These are phyloP conservation scores for Bruchidius siliquastri DNA, from an alignment of 2,888 invertebrate species.

Conservation along the genomic window DNA sequence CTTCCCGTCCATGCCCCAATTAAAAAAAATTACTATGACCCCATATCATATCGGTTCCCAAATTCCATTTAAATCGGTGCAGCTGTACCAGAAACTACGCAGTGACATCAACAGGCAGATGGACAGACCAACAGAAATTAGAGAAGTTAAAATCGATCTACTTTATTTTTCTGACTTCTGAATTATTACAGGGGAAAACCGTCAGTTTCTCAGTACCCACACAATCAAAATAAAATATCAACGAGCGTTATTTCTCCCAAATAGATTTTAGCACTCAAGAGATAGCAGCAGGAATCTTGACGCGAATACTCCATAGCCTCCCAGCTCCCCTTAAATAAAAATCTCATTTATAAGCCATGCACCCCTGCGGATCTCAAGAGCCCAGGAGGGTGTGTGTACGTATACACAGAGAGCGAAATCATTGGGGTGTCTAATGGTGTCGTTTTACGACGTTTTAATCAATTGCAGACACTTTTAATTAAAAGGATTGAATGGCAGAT, in stretches of 20 bases:
- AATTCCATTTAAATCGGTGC: no score
- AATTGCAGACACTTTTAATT: constrained; percentile 22
- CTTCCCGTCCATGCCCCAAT: no score
- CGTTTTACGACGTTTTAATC: constrained; percentile 22
- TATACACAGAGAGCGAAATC: constrained; percentile 7
- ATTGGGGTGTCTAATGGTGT: constrained; percentile 22
- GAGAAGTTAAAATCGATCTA: no score
- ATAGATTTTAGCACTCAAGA: neutral
- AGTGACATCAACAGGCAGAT: no score
- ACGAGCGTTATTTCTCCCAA: neutral
- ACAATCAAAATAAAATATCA: neutral
- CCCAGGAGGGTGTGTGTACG: constrained; percentile 19
- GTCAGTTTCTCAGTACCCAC: no score
- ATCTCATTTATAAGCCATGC: neutral
- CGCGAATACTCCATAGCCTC: neutral
- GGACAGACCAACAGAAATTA: no score
- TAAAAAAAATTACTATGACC: no score
- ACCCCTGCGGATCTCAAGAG: neutral
- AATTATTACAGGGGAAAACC: no score
- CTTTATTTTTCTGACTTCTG: no score
- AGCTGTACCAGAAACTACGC: no score
- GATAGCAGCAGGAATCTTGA: neutral
- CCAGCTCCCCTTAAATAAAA: neutral
- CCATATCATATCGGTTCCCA: no score
- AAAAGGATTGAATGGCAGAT: constrained; percentile 18